Evolutionary conservation across 2,888 invertebrate species (phyloP).

Genomic region (Apodemia duryi): DNA sequence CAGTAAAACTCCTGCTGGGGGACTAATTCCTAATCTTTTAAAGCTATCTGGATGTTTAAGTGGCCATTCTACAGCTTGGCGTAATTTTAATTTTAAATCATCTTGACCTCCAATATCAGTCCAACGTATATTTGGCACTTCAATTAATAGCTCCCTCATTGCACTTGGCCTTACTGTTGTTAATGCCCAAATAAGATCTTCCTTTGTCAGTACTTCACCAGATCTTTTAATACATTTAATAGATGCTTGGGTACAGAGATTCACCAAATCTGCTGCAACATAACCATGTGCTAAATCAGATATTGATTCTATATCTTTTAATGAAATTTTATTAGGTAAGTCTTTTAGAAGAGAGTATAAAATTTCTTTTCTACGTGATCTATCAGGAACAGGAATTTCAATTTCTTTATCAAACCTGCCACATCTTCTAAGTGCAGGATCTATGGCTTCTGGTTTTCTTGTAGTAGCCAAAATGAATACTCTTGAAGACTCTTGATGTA

Average conservation of each 20-base stretch:
- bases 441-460: conserved; percentile 86
- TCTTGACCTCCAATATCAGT: conserved; percentile 95
- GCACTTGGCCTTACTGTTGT: conserved; percentile 90
- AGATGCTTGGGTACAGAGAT: conserved; percentile 86
- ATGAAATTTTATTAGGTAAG: conserved; percentile 75
- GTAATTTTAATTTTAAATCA: conserved; percentile 89
- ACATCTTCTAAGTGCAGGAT: conserved; percentile 86
- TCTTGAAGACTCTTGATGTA: conserved; percentile 69
- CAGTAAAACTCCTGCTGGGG: conserved; percentile 94
- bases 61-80: conserved; percentile 97
- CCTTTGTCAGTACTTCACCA: conserved; percentile 50
- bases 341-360: conserved; percentile 81
- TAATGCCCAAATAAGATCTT: conserved; percentile 82
- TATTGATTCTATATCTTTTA: conserved; percentile 80
- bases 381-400: conserved; percentile 87
- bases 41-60: conserved; percentile 92
- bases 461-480: conserved; percentile 89
- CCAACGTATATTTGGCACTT: conserved; percentile 94
- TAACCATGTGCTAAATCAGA: conserved; percentile 91
- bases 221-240: conserved; percentile 78
- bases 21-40: conserved; percentile 86
- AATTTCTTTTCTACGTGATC: conserved; percentile 83
- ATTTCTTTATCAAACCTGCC: conserved; percentile 90
- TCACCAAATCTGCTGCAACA: conserved; percentile 92
- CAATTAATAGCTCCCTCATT: conserved; percentile 92